These are phyloP conservation scores for Hiodon tergisus DNA, from an alignment of 2,113 vertebrate species.

Conservation along the genomic window DNA sequence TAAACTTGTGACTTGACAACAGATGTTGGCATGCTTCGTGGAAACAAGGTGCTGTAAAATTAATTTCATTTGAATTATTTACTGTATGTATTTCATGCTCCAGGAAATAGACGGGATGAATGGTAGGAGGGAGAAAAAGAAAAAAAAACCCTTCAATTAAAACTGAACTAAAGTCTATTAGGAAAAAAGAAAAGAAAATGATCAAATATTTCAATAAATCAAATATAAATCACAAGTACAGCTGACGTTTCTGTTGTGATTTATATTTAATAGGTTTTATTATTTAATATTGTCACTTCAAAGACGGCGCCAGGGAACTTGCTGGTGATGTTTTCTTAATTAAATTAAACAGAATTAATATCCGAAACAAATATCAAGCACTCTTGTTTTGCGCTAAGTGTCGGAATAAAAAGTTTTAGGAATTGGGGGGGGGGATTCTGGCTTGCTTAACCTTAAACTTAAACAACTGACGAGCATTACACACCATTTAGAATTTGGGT, in stretches of 20 bases:
- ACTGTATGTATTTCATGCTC: slow-evolving; percentile 72
- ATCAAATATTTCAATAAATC: slow-evolving; percentile 67
- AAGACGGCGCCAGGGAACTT: slow-evolving; percentile 63
- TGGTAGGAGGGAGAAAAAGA: slow-evolving; percentile 38
- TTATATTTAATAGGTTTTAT: slow-evolving; percentile 76
- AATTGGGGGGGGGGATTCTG: not conserved
- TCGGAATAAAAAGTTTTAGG: slow-evolving; percentile 23
- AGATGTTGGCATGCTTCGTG: slow-evolving; percentile 67
- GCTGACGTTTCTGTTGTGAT: slow-evolving; percentile 63
- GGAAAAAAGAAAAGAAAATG: slow-evolving; percentile 53
- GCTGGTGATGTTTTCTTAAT: slow-evolving; percentile 65
- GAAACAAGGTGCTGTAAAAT: slow-evolving; percentile 73
- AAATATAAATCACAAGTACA: slow-evolving; percentile 60
- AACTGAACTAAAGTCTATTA: slow-evolving; percentile 62
- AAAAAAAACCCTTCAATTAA: slow-evolving; percentile 66
- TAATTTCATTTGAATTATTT: slow-evolving; percentile 76
- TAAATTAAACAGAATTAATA: slow-evolving; percentile 67
- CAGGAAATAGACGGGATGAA: slow-evolving; percentile 61
- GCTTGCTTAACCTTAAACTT: not conserved
- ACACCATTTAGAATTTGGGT: slow-evolving; percentile 6
- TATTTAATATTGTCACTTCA: slow-evolving; percentile 75
- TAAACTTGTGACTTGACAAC: slow-evolving; percentile 75
- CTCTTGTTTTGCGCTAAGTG: slow-evolving; percentile 43
- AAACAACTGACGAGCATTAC: not conserved
- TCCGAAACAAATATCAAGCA: slow-evolving; percentile 46